Evolutionary conservation across 2,888 invertebrate species (phyloP).

Genomic region (Byasa hedistus): DNA sequence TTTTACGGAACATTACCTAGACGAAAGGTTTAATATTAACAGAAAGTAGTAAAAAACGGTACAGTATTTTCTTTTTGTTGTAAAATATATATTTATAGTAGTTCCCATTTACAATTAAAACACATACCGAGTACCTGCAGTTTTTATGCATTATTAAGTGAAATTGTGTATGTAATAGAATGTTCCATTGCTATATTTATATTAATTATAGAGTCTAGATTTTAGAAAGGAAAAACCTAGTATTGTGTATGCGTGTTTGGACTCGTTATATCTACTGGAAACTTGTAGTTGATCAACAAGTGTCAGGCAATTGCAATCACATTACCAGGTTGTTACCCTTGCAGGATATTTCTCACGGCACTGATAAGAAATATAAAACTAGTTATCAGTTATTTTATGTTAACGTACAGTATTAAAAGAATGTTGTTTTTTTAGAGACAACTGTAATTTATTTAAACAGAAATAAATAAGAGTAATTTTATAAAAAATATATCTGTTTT

Average conservation of each 20-base stretch:
- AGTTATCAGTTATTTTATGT: background rate
- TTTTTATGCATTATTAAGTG: too few relatives aligned
- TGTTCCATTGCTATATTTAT: too few relatives aligned
- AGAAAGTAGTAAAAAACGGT: background rate
- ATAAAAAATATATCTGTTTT: too few relatives aligned
- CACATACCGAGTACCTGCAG: too few relatives aligned
- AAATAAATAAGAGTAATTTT: too few relatives aligned
- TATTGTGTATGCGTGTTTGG: background rate
- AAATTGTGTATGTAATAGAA: too few relatives aligned
- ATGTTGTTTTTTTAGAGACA: too few relatives aligned
- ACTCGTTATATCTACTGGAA: background rate
- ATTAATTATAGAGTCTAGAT: too few relatives aligned
- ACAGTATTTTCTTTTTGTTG: too few relatives aligned
- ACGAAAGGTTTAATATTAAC: background rate
- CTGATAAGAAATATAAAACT: background rate
- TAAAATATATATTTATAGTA: too few relatives aligned
- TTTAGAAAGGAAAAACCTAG: background rate
- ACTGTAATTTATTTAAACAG: too few relatives aligned
- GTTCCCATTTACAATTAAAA: too few relatives aligned
- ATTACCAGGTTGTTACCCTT: conserved; percentile 23
- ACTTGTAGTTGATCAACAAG: conserved; percentile 16
- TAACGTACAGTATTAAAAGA: background rate
- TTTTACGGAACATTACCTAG: background rate
- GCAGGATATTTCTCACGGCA: conserved; percentile 20
- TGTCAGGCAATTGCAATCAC: conserved; percentile 15